Percentiles rank a stretch among this genome's conserved stretches.
phyloP scores from a whole-genome alignment of 2,797 vertebrate genomes.

The Notamacropus eugenii region DNA sequence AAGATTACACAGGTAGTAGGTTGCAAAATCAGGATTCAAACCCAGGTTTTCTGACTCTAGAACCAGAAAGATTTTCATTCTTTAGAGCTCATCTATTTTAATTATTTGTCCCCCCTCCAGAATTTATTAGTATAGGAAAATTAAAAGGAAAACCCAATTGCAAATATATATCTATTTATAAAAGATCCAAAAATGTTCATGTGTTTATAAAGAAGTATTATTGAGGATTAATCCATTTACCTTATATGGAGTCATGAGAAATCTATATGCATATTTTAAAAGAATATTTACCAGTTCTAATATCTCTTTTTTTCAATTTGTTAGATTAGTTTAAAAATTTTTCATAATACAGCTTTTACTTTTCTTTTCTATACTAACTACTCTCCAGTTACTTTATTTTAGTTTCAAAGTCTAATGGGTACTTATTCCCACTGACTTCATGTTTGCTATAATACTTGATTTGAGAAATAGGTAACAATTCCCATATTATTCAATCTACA shows the following conservation, averaged over 20 bases:
- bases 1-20: background rate
- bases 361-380: conserved; percentile 15
- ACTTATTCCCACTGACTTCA: conserved; percentile 19
- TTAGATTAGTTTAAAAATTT: conserved; percentile 17
- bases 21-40: background rate
- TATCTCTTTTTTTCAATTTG: conserved; percentile 16
- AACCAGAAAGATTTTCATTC: background rate
- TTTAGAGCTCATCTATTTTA: background rate
- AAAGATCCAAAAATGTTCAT: background rate
- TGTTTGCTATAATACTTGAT: conserved; percentile 41
- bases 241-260: background rate
- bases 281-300: background rate
- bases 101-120: background rate
- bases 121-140: background rate
- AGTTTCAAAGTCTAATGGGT: conserved; percentile 9
- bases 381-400: conserved; percentile 44
- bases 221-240: background rate
- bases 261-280: background rate
- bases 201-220: background rate
- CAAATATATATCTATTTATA: background rate
- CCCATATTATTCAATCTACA: conserved; percentile 43
- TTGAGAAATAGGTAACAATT: conserved; percentile 11
- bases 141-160: background rate
- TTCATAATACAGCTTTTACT: background rate
- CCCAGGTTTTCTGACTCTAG: background rate